Base-by-base conservation (phyloP, 64 coral and sea anemone genomes). In the Pocillopora verrucosa region DNA sequence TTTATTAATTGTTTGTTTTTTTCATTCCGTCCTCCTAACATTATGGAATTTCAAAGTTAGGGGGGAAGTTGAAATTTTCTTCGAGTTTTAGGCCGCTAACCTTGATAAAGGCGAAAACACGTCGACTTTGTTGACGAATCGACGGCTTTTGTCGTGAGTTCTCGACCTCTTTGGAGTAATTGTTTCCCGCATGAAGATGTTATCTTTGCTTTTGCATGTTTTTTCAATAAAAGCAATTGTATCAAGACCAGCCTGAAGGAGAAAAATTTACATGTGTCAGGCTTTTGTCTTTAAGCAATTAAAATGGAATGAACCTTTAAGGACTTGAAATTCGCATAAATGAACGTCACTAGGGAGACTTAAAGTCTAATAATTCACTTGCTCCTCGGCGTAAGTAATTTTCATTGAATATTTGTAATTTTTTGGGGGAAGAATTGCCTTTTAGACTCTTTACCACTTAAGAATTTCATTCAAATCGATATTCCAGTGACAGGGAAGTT, bases 201-300 rank as follows among this genome's bases (percentile, higher is more conserved):
- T 85, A 85, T 85, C 82, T 70, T 85, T 51, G 7, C 41, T 51
- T 85, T 85, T 0, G 30, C 37, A 38, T 72, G 36, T 85, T 85
- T 80, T 81, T 81, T 62, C 56, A 36, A 37, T 85, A 57, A 85
- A 83, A 34, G 63, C 38, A 72, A 72, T 65, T 72, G 37, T 65
- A 81, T 81, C 79, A 24, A 81, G 79, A 25, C 41, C 41, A 51
- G 79, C 59, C 34, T 61, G 13, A 22, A 7, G 10, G 56, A 12
- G 69, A 36, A 63, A 69, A 85, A 85, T 85, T 85, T 85, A 85
- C 82, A 85, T 85, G 64, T 85, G 82, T 85, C 82, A 85, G 10
- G 1, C 35, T 65, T 68, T 85, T 85, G 82, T 85, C 38, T 70
- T 85, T 2, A 0, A 56, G 37, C 82, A 85, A 85, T 85, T 72